phyloP scores from a whole-genome alignment of 2,797 vertebrate species.

The Gouania willdenowi region DNA sequence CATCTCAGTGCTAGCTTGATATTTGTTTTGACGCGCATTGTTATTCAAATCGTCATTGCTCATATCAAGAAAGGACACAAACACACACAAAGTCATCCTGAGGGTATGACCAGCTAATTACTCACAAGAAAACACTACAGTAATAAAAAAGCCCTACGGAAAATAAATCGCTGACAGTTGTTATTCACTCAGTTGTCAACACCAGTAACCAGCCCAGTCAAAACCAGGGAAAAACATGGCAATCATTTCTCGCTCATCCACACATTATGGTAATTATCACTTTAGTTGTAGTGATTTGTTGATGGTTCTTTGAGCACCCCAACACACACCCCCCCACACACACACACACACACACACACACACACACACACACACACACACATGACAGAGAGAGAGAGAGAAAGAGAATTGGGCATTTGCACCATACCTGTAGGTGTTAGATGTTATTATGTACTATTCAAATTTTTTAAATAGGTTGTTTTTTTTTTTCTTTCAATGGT shows the following conservation, averaged over 20 bases:
- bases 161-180: constrained; percentile 11
- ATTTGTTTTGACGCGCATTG: background rate
- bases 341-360: too few relatives aligned
- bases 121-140: constrained; percentile 11
- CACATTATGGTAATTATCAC: constrained; percentile 7
- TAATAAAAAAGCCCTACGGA: constrained; percentile 23
- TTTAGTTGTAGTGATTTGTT: constrained; percentile 3
- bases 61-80: constrained; percentile 25
- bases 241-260: background rate
- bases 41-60: constrained; percentile 22
- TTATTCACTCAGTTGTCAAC: constrained; percentile 11
- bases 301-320: too few relatives aligned
- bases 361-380: too few relatives aligned
- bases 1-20: too few relatives aligned
- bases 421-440: too few relatives aligned
- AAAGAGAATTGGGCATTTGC: too few relatives aligned
- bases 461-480: too few relatives aligned
- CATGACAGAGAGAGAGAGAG: too few relatives aligned
- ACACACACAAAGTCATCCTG: constrained; percentile 14
- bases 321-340: too few relatives aligned
- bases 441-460: too few relatives aligned
- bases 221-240: background rate
- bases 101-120: constrained; percentile 39
- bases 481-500: too few relatives aligned
- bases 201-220: background rate